Evolutionary conservation across 2,113 vertebrate species (phyloP).

Genomic region (Cricetomys ansorgei): DNA sequence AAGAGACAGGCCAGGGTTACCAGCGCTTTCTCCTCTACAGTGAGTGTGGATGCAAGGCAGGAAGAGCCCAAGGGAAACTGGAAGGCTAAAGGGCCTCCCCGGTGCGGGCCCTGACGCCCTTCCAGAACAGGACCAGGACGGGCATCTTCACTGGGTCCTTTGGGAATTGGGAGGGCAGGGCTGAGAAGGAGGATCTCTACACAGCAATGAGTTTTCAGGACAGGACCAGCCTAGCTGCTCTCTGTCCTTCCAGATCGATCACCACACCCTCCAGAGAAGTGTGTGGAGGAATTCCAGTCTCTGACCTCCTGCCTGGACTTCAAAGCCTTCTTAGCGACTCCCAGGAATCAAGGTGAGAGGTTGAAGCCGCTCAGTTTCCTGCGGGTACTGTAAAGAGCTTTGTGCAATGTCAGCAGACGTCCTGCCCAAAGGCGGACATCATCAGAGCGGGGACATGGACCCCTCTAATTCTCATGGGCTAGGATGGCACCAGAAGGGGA

Average conservation of each 20-base stretch:
- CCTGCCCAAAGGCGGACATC: not conserved
- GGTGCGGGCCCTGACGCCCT: too few relatives aligned
- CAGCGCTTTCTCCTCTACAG: slow-evolving; percentile 84
- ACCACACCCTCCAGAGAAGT: slow-evolving; percentile 73
- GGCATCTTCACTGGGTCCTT: not conserved
- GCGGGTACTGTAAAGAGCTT: not conserved
- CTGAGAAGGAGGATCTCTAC: not conserved
- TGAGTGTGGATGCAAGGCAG: slow-evolving; percentile 70
- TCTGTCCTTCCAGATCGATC: slow-evolving; percentile 77
- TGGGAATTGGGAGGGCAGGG: too few relatives aligned
- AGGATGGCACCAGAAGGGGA: not conserved
- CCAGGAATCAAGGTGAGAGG: slow-evolving; percentile 81
- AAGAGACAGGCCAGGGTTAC: slow-evolving; percentile 81
- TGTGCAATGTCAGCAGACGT: not conserved
- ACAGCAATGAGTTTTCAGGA: too few relatives aligned
- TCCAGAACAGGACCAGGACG: not conserved
- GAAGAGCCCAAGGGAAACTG: not conserved
- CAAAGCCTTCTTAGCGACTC: slow-evolving; percentile 77
- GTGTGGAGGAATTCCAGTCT: slow-evolving; percentile 80
- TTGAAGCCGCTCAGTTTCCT: not conserved
- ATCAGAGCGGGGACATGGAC: not conserved
- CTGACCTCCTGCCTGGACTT: slow-evolving; percentile 81
- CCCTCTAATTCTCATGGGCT: not conserved
- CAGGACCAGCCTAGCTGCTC: not conserved
- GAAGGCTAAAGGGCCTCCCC: not conserved